phyloP scores from a whole-genome alignment of 2,797 vertebrate genomes.

The Halcyon leucocephala region DNA sequence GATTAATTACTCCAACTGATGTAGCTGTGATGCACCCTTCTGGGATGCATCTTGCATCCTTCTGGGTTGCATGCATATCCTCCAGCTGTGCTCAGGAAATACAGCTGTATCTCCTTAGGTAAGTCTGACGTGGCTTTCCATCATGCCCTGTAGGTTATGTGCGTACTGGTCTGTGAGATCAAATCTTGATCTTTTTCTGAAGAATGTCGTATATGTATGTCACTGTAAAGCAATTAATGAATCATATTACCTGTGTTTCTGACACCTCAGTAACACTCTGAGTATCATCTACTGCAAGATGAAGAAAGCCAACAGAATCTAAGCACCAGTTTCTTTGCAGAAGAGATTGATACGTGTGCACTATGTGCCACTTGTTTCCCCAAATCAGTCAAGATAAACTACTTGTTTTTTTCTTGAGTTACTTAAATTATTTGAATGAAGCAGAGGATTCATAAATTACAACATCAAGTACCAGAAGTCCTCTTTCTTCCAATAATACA shows the following conservation, averaged over 20 bases:
- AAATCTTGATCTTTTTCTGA: neutral
- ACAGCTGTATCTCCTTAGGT: neutral
- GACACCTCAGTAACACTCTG: neutral
- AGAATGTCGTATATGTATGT: neutral
- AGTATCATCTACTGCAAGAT: neutral
- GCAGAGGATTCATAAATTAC: neutral
- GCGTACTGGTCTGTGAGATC: neutral
- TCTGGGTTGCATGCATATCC: neutral
- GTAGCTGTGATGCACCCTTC: neutral
- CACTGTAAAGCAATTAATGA: neutral
- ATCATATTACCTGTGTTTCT: neutral
- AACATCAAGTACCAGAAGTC: neutral
- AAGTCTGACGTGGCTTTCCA: fast-evolving
- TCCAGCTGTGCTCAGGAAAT: neutral
- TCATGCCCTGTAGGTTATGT: neutral
- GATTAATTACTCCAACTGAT: neutral
- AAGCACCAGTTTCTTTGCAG: neutral
- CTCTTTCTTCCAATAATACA: neutral
- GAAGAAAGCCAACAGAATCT: neutral
- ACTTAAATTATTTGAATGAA: neutral
- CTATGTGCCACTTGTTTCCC: neutral
- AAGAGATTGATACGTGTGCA: neutral
- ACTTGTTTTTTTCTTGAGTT: too few species aligned
- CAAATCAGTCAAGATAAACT: neutral
- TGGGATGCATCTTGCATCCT: neutral